A percentile compares a stretch with the other conserved stretches of the same genome.
These are phyloP conservation scores for Falco punctatus DNA, from an alignment of 2,113 vertebrate species.

Conservation along the genomic window DNA sequence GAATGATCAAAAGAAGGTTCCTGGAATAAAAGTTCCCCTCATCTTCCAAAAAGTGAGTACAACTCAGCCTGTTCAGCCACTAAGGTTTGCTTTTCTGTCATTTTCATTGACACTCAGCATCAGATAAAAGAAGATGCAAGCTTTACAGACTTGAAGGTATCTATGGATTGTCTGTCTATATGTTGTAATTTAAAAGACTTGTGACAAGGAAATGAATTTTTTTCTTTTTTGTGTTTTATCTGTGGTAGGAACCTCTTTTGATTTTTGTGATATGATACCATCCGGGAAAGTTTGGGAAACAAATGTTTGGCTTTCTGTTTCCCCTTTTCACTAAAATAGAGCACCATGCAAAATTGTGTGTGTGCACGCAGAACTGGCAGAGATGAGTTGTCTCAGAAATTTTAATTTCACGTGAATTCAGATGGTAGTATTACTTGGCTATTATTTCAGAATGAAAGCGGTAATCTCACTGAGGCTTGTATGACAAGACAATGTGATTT, in stretches of 20 bases:
- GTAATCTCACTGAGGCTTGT: neutral
- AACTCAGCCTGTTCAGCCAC: neutral
- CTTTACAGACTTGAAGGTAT: neutral
- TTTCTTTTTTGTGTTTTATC: neutral
- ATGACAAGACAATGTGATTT: neutral
- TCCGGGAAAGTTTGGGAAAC: neutral
- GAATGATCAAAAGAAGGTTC: slow-evolving; percentile 88
- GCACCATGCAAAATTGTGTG: neutral
- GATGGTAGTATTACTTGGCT: neutral
- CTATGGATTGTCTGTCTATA: neutral
- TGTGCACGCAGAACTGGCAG: neutral
- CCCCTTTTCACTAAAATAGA: neutral
- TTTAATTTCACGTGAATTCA: neutral
- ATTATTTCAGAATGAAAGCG: neutral
- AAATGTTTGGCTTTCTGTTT: neutral
- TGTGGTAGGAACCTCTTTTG: neutral
- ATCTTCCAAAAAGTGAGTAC: slow-evolving; percentile 90
- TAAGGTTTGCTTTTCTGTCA: neutral
- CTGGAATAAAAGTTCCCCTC: slow-evolving; percentile 89
- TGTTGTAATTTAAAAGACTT: neutral
- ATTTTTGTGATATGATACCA: neutral
- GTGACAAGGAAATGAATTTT: neutral
- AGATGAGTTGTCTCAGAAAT: neutral
- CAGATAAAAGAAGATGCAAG: neutral
- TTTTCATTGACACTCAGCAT: neutral